Evolutionary conservation across 2,113 vertebrate genomes (phyloP).

Genomic region (Mormyrus iriodes): DNA sequence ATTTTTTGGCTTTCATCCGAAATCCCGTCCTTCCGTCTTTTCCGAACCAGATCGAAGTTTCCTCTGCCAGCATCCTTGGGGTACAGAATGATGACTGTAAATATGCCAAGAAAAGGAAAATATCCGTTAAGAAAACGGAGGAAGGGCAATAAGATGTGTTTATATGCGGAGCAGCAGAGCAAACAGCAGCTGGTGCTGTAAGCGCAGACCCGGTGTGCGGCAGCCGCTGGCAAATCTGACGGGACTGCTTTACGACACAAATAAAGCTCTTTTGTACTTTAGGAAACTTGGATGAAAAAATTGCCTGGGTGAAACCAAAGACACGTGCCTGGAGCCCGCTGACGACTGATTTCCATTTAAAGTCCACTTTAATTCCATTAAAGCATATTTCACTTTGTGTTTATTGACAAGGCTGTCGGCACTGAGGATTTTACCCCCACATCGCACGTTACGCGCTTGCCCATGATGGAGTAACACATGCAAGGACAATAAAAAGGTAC

Average conservation of each 20-base stretch:
- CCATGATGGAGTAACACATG: background rate
- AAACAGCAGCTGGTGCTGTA: background rate
- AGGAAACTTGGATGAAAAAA: conserved; percentile 2
- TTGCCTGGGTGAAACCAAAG: background rate
- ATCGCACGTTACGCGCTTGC: background rate
- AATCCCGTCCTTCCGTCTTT: background rate
- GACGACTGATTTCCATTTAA: background rate
- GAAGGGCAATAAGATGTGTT: background rate
- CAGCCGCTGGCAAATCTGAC: background rate
- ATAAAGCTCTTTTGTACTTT: background rate
- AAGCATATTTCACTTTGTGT: background rate
- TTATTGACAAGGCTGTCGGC: background rate
- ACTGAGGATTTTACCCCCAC: background rate
- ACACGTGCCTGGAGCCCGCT: background rate
- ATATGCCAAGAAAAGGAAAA: background rate
- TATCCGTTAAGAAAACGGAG: background rate
- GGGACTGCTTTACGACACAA: background rate
- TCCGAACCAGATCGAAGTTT: background rate
- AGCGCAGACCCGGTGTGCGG: background rate
- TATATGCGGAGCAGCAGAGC: background rate
- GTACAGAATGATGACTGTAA: background rate
- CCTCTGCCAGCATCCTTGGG: background rate
- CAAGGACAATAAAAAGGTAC: background rate
- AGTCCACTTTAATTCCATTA: background rate
- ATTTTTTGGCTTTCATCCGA: background rate